Percentiles rank a stretch among this genome's conserved stretches.
Evolutionary conservation across 1,140 invertebrate genomes (phyloP).

Genomic region (Mizuhopecten yessoensis): DNA sequence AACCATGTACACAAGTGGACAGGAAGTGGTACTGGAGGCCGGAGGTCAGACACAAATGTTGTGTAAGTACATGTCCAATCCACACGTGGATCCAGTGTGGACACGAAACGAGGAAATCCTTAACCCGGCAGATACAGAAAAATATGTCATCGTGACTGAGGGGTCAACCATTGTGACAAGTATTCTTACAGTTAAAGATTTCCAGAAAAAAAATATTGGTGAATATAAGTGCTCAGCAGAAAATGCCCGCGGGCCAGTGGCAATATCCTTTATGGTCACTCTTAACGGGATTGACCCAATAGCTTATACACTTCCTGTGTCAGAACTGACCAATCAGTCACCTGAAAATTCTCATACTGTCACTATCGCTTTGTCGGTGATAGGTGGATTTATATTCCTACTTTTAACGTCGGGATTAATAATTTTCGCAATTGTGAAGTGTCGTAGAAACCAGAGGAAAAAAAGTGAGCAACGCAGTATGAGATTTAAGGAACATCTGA

Average conservation of each 20-base stretch:
- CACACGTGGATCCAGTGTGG: slow-evolving; percentile 67
- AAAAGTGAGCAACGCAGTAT: slow-evolving; percentile 67
- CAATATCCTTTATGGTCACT: slow-evolving; percentile 69
- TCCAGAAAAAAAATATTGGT: slow-evolving; percentile 69
- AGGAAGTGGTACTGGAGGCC: slow-evolving; percentile 44
- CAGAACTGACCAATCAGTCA: slow-evolving; percentile 17
- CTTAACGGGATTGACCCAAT: slow-evolving; percentile 64
- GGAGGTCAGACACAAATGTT: slow-evolving; percentile 63
- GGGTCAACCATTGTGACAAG: slow-evolving; percentile 60
- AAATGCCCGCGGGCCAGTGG: slow-evolving; percentile 70
- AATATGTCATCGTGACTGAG: slow-evolving; percentile 51
- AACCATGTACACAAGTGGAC: slow-evolving; percentile 71
- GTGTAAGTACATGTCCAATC: slow-evolving; percentile 73
- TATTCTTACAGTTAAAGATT: slow-evolving; percentile 67
- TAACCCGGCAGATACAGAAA: slow-evolving; percentile 31
- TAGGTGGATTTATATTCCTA: slow-evolving; percentile 71
- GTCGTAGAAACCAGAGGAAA: slow-evolving; percentile 59
- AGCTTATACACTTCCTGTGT: slow-evolving; percentile 54
- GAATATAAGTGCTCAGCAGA: slow-evolving; percentile 75
- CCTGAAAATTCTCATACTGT: slow-evolving; percentile 65
- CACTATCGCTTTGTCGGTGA: slow-evolving; percentile 69
- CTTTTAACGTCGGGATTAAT: slow-evolving; percentile 65
- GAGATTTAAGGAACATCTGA: slow-evolving; percentile 74
- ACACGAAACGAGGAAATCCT: slow-evolving; percentile 62
- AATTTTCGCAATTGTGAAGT: slow-evolving; percentile 60